phyloP scores from a whole-genome alignment of 2,113 vertebrate species.

The Nerophis lumbriciformis region DNA sequence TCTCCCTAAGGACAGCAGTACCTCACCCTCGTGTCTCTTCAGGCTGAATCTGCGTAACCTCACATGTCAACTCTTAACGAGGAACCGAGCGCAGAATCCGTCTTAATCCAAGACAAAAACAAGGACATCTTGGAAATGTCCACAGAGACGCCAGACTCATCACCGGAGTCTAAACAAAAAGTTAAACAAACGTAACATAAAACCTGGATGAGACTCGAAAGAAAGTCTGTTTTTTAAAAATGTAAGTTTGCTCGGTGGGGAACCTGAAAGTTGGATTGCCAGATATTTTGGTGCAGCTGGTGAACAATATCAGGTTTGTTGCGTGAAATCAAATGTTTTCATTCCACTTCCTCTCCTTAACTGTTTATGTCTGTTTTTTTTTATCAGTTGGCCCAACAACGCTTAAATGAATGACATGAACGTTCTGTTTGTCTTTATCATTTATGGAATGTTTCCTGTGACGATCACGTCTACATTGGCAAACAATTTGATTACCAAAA shows the following conservation, averaged over 20 bases:
- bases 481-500: not conserved
- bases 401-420: constrained; percentile 9
- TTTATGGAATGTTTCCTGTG: not conserved
- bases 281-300: constrained; percentile 7
- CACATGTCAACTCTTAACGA: constrained; percentile 46
- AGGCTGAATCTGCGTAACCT: constrained; percentile 46
- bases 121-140: constrained; percentile 32
- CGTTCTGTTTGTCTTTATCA: not conserved
- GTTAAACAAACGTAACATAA: constrained; percentile 54
- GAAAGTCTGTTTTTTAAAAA: constrained; percentile 51
- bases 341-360: not conserved
- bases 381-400: constrained; percentile 1
- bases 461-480: not conserved
- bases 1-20: constrained; percentile 1
- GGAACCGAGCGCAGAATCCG: constrained; percentile 52
- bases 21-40: constrained; percentile 25
- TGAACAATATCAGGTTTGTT: constrained; percentile 34
- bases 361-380: not conserved
- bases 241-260: constrained; percentile 22
- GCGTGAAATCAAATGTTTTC: constrained; percentile 11
- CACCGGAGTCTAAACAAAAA: constrained; percentile 46
- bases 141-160: constrained; percentile 22
- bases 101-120: constrained; percentile 52
- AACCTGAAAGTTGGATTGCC: constrained; percentile 36
- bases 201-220: constrained; percentile 26